A percentile compares a stretch with the other conserved stretches of the same genome.
phyloP scores from a whole-genome alignment of 2,797 vertebrate species.

The Cephalopachus bancanus region DNA sequence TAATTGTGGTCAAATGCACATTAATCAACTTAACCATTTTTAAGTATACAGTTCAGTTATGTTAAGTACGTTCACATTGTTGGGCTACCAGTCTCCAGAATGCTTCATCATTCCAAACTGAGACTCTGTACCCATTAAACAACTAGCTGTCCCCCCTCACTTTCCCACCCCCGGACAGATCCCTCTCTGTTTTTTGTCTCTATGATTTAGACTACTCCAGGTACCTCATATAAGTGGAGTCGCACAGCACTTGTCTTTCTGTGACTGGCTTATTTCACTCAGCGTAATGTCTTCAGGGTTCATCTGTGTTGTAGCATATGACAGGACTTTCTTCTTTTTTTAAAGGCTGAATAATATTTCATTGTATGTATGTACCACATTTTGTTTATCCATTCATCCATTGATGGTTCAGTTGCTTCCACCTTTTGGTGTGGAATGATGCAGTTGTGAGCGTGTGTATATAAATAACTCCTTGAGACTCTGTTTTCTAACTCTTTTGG shows the following conservation, averaged over 20 bases:
- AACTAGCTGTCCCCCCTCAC: fast-evolving
- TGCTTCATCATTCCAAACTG: neutral
- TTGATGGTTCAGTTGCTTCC: neutral
- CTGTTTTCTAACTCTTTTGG: neutral
- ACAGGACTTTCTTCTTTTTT: neutral
- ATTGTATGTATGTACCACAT: neutral
- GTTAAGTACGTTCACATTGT: neutral
- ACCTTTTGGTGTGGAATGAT: neutral
- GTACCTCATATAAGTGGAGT: neutral
- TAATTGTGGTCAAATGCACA: neutral
- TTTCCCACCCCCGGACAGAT: no score
- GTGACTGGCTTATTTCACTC: neutral
- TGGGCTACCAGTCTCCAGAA: neutral
- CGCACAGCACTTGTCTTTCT: neutral
- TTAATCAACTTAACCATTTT: neutral
- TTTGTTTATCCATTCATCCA: neutral
- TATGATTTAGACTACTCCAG: neutral
- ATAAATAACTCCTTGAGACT: neutral
- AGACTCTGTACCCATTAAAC: neutral
- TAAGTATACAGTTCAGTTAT: neutral
- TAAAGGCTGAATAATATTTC: neutral
- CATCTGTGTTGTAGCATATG: neutral
- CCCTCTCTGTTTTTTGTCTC: neutral
- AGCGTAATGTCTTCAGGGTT: neutral
- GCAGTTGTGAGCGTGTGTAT: neutral